Evolutionary conservation across 1,140 invertebrate genomes (phyloP).

Genomic region (Drosophila tani): DNA sequence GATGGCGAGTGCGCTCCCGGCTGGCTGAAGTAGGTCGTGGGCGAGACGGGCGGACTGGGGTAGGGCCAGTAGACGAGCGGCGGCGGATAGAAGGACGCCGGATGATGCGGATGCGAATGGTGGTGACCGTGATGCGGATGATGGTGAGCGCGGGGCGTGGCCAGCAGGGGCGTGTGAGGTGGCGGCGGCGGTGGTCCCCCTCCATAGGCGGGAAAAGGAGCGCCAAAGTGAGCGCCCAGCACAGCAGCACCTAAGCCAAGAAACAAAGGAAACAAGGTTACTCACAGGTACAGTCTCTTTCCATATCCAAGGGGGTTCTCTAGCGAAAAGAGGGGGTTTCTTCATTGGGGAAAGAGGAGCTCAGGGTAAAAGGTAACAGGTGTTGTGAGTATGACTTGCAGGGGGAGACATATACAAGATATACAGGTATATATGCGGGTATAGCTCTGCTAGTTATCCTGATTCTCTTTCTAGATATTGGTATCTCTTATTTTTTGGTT

Average conservation of each 20-base stretch:
- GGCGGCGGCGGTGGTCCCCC: constrained; percentile 66
- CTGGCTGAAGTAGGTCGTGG: constrained; percentile 92
- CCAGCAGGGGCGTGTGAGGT: constrained; percentile 78
- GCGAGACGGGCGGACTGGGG: constrained; percentile 95
- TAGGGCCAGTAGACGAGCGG: constrained; percentile 95
- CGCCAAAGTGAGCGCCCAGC: constrained; percentile 73
- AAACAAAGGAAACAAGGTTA: constrained; percentile 5
- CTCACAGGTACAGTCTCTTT: background rate
- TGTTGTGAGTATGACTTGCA: constrained; percentile 72
- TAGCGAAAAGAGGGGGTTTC: background rate
- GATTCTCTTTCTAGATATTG: background rate
- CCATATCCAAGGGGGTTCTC: background rate
- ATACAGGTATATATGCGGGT: constrained; percentile 26
- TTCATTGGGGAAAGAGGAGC: background rate
- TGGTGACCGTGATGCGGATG: constrained; percentile 51
- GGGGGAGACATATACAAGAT: constrained; percentile 37
- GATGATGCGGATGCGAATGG: constrained; percentile 50
- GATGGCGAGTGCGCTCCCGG: constrained; percentile 87
- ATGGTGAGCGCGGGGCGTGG: constrained; percentile 86
- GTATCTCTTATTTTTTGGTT: constrained; percentile 30
- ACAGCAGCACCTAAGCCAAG: constrained; percentile 70
- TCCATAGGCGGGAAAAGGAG: constrained; percentile 68
- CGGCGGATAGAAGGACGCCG: constrained; percentile 84
- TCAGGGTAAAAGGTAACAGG: constrained; percentile 23
- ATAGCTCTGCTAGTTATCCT: background rate